Percentiles rank a stretch among this genome's conserved stretches.
These are phyloP conservation scores for Dioctria linearis DNA, from an alignment of 2,888 invertebrate species.

Conservation along the genomic window DNA sequence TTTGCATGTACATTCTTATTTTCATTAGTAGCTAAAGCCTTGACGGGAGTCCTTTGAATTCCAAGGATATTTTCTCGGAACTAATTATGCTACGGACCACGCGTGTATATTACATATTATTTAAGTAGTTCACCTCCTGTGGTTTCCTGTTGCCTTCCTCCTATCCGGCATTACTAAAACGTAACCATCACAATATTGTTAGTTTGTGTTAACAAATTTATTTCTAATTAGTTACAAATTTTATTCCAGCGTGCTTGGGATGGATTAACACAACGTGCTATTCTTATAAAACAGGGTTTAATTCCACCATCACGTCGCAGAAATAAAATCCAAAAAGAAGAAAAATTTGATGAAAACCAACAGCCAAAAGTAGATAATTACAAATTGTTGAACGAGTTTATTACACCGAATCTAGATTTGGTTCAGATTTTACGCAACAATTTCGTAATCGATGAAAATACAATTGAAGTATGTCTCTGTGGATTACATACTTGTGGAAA, in stretches of 20 bases:
- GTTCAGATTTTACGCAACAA: conserved; percentile 71
- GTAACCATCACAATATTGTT: too few relatives aligned
- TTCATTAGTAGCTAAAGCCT: too few relatives aligned
- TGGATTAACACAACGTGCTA: conserved; percentile 73
- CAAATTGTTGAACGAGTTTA: conserved; percentile 76
- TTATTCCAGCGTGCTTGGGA: conserved; percentile 75
- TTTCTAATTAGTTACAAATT: background rate
- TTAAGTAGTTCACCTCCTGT: too few relatives aligned
- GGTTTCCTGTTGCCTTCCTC: too few relatives aligned
- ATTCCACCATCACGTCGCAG: conserved; percentile 64
- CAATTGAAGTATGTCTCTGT: conserved; percentile 72
- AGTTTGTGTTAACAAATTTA: background rate
- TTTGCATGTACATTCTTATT: too few relatives aligned
- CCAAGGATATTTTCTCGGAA: too few relatives aligned
- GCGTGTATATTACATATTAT: too few relatives aligned
- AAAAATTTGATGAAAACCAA: background rate
- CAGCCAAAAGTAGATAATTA: conserved; percentile 69
- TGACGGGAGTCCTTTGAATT: too few relatives aligned
- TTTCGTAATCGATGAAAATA: conserved; percentile 67
- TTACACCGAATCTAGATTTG: conserved; percentile 76
- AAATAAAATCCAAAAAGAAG: conserved; percentile 60
- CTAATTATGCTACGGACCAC: too few relatives aligned
- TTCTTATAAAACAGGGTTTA: conserved; percentile 70
- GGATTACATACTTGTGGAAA: conserved; percentile 94
- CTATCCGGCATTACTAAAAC: too few relatives aligned